phyloP scores from a whole-genome alignment of 2,888 invertebrate species.

The Heliconius charithonia region DNA sequence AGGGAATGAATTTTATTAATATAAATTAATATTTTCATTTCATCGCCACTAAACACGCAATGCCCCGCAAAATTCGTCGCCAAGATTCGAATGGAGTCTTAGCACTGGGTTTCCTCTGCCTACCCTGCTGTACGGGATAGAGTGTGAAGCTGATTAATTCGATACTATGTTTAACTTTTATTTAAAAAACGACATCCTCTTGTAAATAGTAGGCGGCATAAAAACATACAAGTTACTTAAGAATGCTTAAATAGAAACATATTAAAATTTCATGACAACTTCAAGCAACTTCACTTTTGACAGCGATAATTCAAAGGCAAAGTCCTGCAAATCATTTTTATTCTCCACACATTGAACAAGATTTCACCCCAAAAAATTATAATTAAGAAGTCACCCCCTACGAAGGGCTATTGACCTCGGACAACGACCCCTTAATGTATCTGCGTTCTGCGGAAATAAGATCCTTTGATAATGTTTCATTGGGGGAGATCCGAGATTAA shows the following conservation, averaged over 20 bases:
- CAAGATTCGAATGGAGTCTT: background rate
- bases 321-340: slow-evolving; percentile 6
- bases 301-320: background rate
- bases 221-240: too few relatives aligned
- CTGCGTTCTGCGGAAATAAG: slow-evolving; percentile 49
- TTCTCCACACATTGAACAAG: slow-evolving; percentile 30
- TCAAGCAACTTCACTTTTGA: background rate
- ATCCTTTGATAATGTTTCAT: slow-evolving; percentile 28
- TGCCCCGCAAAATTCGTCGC: too few relatives aligned
- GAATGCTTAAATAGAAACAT: too few relatives aligned
- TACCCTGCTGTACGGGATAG: background rate
- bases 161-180: too few relatives aligned
- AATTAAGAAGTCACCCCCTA: slow-evolving; percentile 39
- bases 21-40: too few relatives aligned
- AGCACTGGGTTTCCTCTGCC: background rate
- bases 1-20: too few relatives aligned
- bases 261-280: background rate
- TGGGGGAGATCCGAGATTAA: slow-evolving; percentile 23
- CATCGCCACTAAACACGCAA: background rate
- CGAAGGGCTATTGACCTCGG: slow-evolving; percentile 46
- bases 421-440: slow-evolving; percentile 47
- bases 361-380: slow-evolving; percentile 38
- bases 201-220: too few relatives aligned
- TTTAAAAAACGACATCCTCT: too few relatives aligned
- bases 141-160: background rate